Percentiles rank a stretch among this genome's conserved stretches.
phyloP scores from a whole-genome alignment of 2,113 vertebrate species.

The Sylvilagus bachmani region DNA sequence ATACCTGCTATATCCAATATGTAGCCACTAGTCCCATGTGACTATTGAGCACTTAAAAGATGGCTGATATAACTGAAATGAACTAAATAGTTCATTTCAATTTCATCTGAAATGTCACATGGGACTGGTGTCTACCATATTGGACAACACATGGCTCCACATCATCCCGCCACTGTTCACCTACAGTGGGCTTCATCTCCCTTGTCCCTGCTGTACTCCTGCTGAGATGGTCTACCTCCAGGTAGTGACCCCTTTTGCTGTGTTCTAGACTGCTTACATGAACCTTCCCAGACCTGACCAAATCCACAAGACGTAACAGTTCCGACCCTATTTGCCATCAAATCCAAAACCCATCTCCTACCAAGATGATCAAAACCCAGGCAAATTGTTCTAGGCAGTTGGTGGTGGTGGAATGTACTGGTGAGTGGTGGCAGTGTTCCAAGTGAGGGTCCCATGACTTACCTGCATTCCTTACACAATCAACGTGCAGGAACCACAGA shows the following conservation, averaged over 20 bases:
- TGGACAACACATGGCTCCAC: background rate
- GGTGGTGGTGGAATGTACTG: background rate
- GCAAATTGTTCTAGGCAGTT: background rate
- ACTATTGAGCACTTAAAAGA: background rate
- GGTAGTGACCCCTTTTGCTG: background rate
- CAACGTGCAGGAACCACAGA: background rate
- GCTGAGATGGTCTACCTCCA: background rate
- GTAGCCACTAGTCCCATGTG: background rate
- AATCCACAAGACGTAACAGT: background rate
- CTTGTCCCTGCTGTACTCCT: background rate
- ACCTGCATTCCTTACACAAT: background rate
- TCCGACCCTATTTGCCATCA: background rate
- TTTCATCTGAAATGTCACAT: background rate
- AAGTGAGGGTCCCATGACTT: background rate
- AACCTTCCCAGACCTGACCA: background rate
- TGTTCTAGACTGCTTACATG: background rate
- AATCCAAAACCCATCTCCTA: background rate
- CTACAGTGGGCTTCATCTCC: background rate
- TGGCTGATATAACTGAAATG: background rate
- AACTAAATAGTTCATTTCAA: conserved; percentile 37
- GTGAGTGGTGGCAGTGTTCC: background rate
- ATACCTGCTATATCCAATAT: background rate
- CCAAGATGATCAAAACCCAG: conserved; percentile 35
- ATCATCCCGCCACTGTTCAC: background rate
- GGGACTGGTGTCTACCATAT: background rate